Conservation (phyloP, 2,113 vertebrate genomes). For the Platichthys stellatus region DNA sequence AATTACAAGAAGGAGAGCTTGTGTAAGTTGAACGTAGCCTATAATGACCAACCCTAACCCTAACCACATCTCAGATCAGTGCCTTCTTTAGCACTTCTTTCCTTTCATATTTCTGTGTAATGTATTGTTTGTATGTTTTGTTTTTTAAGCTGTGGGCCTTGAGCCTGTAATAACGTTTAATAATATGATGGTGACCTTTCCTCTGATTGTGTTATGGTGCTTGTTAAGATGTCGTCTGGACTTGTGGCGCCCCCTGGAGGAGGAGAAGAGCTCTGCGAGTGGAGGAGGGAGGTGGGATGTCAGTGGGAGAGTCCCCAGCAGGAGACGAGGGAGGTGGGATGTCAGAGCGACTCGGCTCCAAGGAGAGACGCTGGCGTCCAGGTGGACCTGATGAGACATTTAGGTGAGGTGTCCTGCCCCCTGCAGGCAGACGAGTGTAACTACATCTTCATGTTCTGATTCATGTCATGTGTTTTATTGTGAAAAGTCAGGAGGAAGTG, state of each 20-base stretch:
- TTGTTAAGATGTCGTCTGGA: conserved; percentile 32
- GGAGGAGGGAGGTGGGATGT: background rate
- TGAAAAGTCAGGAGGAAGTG: no score
- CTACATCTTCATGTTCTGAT: no score
- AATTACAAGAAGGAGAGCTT: no score
- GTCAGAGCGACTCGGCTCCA: conserved; percentile 50
- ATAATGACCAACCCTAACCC: no score
- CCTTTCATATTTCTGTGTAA: no score
- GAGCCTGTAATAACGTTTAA: no score
- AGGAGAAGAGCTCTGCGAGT: conserved; percentile 38
- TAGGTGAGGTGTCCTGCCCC: conserved; percentile 39
- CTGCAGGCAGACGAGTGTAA: background rate
- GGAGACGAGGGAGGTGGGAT: conserved; percentile 65
- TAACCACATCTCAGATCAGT: no score
- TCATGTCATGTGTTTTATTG: no score
- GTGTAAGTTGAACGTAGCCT: no score
- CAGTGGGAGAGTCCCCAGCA: conserved; percentile 63
- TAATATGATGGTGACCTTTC: background rate
- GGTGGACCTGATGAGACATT: conserved; percentile 67
- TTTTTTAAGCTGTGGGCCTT: no score
- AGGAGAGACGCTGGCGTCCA: conserved; percentile 63
- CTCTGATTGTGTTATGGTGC: background rate
- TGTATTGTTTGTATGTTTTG: no score
- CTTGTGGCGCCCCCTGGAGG: conserved; percentile 45
- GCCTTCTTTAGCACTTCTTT: no score